Evolutionary conservation across 2,113 vertebrate genomes (phyloP).

Genomic region (Atractosteus spatula): DNA sequence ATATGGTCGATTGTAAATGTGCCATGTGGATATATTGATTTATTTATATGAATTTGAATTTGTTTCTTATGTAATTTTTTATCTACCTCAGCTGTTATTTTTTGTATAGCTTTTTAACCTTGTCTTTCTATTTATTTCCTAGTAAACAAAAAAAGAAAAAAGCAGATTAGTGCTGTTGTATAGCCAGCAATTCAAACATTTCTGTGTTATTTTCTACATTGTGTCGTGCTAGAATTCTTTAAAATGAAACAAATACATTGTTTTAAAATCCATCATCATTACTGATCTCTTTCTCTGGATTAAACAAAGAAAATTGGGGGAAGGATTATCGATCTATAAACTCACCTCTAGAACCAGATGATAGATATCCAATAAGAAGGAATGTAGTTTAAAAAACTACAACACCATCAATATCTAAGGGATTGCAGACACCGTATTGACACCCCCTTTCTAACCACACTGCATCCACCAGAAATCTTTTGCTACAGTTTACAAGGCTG

Average conservation of each 20-base stretch:
- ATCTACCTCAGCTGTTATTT: slow-evolving; percentile 26
- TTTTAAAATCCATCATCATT: background rate
- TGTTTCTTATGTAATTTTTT: slow-evolving; percentile 14
- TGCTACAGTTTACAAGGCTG: too few relatives aligned
- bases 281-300: slow-evolving; percentile 5
- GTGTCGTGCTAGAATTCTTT: slow-evolving; percentile 7
- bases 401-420: too few relatives aligned
- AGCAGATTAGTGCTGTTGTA: slow-evolving; percentile 4
- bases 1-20: background rate
- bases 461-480: too few relatives aligned
- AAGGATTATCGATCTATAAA: background rate
- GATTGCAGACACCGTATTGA: too few relatives aligned
- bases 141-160: slow-evolving; percentile 4
- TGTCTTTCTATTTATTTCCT: background rate
- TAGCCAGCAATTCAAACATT: slow-evolving; percentile 1
- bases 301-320: slow-evolving; percentile 11
- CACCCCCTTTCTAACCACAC: too few relatives aligned
- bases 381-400: too few relatives aligned
- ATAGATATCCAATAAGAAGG: too few relatives aligned
- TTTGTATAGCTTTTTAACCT: slow-evolving; percentile 11
- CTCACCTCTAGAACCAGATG: too few relatives aligned
- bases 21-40: slow-evolving; percentile 10
- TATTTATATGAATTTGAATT: slow-evolving; percentile 10
- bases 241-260: background rate
- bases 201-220: slow-evolving; percentile 13